A percentile compares a stretch with the other conserved stretches of the same genome.
These are phyloP conservation scores for Spicauda simplicius DNA, from an alignment of 2,888 invertebrate genomes.

Conservation along the genomic window DNA sequence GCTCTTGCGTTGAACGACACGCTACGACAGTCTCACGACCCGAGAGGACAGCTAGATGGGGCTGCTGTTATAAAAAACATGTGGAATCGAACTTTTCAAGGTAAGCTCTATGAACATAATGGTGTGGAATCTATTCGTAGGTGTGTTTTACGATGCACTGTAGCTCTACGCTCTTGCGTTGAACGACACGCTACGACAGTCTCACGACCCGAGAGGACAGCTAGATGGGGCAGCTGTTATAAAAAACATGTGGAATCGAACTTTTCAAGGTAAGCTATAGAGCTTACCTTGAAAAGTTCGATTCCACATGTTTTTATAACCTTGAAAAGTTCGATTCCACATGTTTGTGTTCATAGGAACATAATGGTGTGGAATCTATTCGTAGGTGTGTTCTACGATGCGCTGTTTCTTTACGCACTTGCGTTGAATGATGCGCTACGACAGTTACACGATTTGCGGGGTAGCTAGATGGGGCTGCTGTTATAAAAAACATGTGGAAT, in stretches of 20 bases:
- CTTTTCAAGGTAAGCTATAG: no score
- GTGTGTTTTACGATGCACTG: background rate
- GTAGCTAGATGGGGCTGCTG: conserved; percentile 91
- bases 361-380: no score
- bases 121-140: background rate
- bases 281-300: conserved; percentile 90
- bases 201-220: no score
- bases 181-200: no score
- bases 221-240: no score
- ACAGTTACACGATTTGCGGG: conserved; percentile 73
- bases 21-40: conserved; percentile 79
- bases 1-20: conserved; percentile 96
- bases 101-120: conserved; percentile 72
- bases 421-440: conserved; percentile 94
- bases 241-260: no score
- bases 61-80: conserved; percentile 92
- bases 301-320: conserved; percentile 92
- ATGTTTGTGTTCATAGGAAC: no score
- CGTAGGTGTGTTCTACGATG: conserved; percentile 98
- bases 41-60: conserved; percentile 88
- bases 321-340: no score
- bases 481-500: conserved; percentile 84
- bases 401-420: conserved; percentile 95
- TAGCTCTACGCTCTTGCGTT: conserved; percentile 78
- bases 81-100: conserved; percentile 94